Evolutionary conservation across 2,797 vertebrate genomes (phyloP).

Genomic region (Chaunax sp.): DNA sequence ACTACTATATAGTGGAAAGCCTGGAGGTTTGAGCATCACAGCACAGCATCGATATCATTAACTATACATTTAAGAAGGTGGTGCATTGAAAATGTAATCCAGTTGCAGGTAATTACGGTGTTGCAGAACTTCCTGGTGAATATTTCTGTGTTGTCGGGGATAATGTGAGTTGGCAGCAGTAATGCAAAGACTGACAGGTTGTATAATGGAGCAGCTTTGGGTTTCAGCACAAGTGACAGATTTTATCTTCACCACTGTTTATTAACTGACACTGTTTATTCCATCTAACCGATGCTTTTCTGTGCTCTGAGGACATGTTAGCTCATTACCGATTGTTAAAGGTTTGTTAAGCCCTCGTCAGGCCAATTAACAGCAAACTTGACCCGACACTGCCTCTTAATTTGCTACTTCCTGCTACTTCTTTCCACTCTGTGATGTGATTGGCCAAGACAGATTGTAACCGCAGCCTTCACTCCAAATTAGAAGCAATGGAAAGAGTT

Average conservation of each 20-base stretch:
- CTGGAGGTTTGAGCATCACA: not conserved
- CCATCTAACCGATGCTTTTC: constrained; percentile 45
- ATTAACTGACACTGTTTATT: constrained; percentile 71
- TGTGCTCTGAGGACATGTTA: constrained; percentile 71
- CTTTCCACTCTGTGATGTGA: constrained; percentile 67
- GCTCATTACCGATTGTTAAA: constrained; percentile 73
- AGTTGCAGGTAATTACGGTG: constrained; percentile 8
- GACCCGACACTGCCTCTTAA: constrained; percentile 71
- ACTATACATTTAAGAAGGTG: constrained; percentile 4
- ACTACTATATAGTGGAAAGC: too few relatives aligned
- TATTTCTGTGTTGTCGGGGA: not conserved
- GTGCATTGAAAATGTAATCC: not conserved
- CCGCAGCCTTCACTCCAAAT: constrained; percentile 77
- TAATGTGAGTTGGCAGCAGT: constrained; percentile 37
- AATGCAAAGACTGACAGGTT: constrained; percentile 45
- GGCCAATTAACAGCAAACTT: constrained; percentile 74
- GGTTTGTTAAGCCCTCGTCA: constrained; percentile 68
- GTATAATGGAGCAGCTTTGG: constrained; percentile 36
- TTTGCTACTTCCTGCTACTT: constrained; percentile 62
- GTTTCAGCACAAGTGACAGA: constrained; percentile 37
- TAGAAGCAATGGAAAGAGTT: constrained; percentile 65
- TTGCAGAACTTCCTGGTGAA: constrained; percentile 21
- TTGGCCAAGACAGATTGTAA: constrained; percentile 73
- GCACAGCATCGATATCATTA: not conserved
- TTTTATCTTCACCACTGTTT: constrained; percentile 58